Base-by-base conservation (phyloP, 2,797 vertebrate genomes). In the Pseudochaenichthys georgianus region DNA sequence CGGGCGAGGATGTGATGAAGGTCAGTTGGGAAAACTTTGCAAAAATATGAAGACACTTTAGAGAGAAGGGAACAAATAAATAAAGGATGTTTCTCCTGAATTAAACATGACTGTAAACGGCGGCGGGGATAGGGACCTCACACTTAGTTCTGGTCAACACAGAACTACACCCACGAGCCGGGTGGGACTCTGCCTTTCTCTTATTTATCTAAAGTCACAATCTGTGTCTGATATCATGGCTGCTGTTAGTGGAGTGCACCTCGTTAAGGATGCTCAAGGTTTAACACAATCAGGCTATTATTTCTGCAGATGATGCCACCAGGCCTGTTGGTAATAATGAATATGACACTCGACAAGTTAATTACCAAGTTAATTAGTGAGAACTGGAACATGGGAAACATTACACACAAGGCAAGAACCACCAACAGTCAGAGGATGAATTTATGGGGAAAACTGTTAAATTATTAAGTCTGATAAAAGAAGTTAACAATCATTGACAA, bases 31-130 rank as follows among this genome's bases (percentile, higher is more conserved):
- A 60, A 78, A 80, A 59, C 81, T 82, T 81, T 86, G 34, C 63
- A 65, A 61, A 88, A 87, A 84, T 79, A 83, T 82, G 70, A 85
- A 59, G 74, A 85, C 64, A 71, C 81, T 84, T 85, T n/a, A 75
- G 77, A 78, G 77, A 60, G 64, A 58, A 90, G 82, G 66, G 60
- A 80, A 74, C 65, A 83, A 81, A 89, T 88, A 82, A 94, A 92
- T 92, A 89, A 92, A 86, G 70, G 50, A 91, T 90, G 90, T 89
- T 86, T 86, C 65, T 55, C 58, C 62, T 95, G 88, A 93, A 94
- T 95, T 93, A 94, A 94, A 94, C 81, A 95, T 94, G 81, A 80
- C 58, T 73, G 67, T 92, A 94, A 95, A 94, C 82, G 58, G 88
- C 85, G 15, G 62, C 50, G 82, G 78, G 79, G 78, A 89, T 78